Conservation (phyloP, 2,888 invertebrate genomes). For the Zhuqinia jingwanae region DNA sequence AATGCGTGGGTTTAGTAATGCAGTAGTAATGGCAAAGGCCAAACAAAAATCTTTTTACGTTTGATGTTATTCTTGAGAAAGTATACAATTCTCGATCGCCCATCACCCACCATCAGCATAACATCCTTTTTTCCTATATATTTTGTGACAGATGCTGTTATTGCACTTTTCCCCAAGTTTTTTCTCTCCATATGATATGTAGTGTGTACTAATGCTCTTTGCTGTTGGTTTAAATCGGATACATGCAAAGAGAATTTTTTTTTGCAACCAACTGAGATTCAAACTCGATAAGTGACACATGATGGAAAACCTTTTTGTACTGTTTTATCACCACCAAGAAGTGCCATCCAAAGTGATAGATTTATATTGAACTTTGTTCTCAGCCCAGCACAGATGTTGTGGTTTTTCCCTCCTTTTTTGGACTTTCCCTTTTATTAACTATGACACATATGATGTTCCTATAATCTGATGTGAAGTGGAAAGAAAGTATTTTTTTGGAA, state of each 20-base stretch:
- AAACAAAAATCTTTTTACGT: too few relatives aligned
- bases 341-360: constrained; percentile 28
- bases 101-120: not conserved
- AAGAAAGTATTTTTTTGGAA: not conserved
- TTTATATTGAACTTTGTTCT: constrained; percentile 41
- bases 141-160: constrained; percentile 7
- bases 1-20: too few relatives aligned
- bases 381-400: constrained; percentile 27
- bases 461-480: constrained; percentile 15
- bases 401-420: not conserved
- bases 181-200: not conserved
- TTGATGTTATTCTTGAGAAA: constrained; percentile 10
- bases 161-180: constrained; percentile 10
- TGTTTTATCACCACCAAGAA: constrained; percentile 10
- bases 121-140: constrained; percentile 18
- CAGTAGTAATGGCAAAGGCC: too few relatives aligned
- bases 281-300: constrained; percentile 56
- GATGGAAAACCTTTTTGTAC: constrained; percentile 58
- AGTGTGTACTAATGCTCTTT: too few relatives aligned
- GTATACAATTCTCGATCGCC: constrained; percentile 51
- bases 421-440: constrained; percentile 45
- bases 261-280: constrained; percentile 37
- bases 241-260: not conserved
- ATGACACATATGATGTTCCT: constrained; percentile 42
- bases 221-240: too few relatives aligned